Conservation (phyloP, 1,140 invertebrate species). For the Nebria ingens region DNA sequence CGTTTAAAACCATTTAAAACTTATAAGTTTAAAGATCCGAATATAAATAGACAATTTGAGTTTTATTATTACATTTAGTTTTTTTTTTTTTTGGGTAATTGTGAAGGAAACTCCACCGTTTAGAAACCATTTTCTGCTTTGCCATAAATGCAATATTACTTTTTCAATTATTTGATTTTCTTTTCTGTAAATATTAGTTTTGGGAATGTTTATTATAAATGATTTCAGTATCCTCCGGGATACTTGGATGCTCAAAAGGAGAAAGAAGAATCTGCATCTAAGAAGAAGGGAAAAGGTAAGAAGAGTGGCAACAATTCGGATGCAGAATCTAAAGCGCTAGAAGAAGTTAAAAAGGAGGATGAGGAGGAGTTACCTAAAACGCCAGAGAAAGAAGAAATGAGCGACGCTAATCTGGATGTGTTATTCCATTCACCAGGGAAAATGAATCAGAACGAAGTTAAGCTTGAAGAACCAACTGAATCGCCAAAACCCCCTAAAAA, state of each 20-base stretch:
- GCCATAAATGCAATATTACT: no score
- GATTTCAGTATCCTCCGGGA: conserved; percentile 60
- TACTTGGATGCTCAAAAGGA: conserved; percentile 55
- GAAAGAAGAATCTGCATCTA: conserved; percentile 29
- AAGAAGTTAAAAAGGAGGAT: conserved; percentile 19
- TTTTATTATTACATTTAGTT: neutral
- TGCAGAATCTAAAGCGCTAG: conserved; percentile 22
- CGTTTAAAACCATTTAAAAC: no score
- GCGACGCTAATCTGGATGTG: no score
- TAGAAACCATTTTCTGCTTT: neutral
- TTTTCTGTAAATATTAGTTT: no score
- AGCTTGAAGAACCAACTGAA: no score
- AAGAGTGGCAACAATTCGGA: conserved; percentile 19
- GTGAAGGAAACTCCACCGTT: conserved; percentile 18
- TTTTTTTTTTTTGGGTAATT: conserved; percentile 21
- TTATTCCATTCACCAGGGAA: no score
- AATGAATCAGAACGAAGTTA: no score
- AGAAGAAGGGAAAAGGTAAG: conserved; percentile 22
- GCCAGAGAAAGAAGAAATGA: no score
- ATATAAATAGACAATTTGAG: neutral
- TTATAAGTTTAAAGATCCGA: no score
- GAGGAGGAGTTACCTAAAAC: conserved; percentile 19
- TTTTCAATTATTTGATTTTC: no score
- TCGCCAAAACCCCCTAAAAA: no score
- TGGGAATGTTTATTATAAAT: conserved; percentile 21